Base-by-base conservation (phyloP, 2,888 invertebrate genomes). In the Chrysotoxum bicinctum region DNA sequence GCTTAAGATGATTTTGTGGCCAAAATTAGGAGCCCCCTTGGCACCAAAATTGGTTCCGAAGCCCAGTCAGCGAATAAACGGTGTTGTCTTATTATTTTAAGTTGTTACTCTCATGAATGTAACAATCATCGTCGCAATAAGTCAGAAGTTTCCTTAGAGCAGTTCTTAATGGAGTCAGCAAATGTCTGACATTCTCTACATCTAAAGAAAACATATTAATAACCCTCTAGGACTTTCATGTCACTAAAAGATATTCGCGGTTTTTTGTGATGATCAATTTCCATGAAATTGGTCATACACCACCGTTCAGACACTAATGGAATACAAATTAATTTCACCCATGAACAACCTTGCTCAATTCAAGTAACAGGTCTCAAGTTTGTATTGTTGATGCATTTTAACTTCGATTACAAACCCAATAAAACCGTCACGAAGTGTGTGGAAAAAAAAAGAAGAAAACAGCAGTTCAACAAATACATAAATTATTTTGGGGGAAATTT, bases 351-450 rank as follows among this genome's bases (percentile, higher is more conserved):
- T 77, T 70, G 35, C 54, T 54, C 23, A 54, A 62, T 50, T 54
- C 14, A 43, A 54, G n/a, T 62, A 37, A 4, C 19, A 58, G 43
- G 50, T 8, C 30, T 52, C 19, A 40, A 40, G 37, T 60, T 37
- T 68, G 66, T 32, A 60, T 68, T 79, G 8, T 30, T 54, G 62
- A 69, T 50, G 54, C 56, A 79, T 48, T 66, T 62, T n/a, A 19
- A 68, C 68, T 48, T 21, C 35, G 8, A n/a, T 35, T 48, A 45
- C 16, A 37, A 62, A 56, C 30, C 50, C 56, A 79, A 84, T 70
- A 54, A 79, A 43, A 50, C 30, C 16, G 64, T 84, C 83, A 84
- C 79, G 83, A 79, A 78, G 30, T 70, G 64, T 84, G 70, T 79
- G 58, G 73, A 40, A 68, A 82, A 43, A 45, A 45, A 23, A 72